Evolutionary conservation across 2,888 invertebrate genomes (phyloP), one percentile per base, ranked within the genome.

Genomic region (Diaphora mendica): DNA sequence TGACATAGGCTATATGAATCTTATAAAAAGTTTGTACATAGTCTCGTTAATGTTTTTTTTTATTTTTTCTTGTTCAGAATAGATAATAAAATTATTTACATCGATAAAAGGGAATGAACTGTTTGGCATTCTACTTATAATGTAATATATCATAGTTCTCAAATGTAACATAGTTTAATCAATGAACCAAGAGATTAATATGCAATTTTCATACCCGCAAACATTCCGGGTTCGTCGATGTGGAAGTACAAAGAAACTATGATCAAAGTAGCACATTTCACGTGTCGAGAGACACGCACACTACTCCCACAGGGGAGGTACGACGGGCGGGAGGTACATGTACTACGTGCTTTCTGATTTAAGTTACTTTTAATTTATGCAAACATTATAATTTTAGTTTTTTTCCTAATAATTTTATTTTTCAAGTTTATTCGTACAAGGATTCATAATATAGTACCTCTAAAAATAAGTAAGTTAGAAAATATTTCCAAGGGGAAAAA

Each of bases 241-340:
- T 72, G 79, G 77, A 84, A 83, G 85, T 79, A 83, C 85, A 83
- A 83, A 83, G 85, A 80, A 82, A 84, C 85, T 83, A 78, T 80
- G 83, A 83, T 83, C 82, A 84, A 83, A 84, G 83, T 82, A 77
- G 77, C 85, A 78, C 84, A 83, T 84, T 80, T 82, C 82, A 83
- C 80, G 76, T 77, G 74, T 70, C 72, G 76, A 66, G 73, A 71
- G 73, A 78, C 77, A 78, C 75, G 80, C 79, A 74, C 75, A 71
- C 65, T 65, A 68, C 74, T 42, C 3, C 33, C n/a, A 7, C 17
- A 13, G 26, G 65, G 65, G 48, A 30, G 20, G 70, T 62, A n/a
- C 33, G 15, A 33, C n/a, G 4, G 44, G 17, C 42, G 30, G n/a
- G 68, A 51, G 15, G 13, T 51, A 35, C 76, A 73, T 51, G 65